Percentiles rank a stretch among this genome's conserved stretches.
Evolutionary conservation across 2,113 vertebrate species (phyloP).

Genomic region (Callithrix jacchus): DNA sequence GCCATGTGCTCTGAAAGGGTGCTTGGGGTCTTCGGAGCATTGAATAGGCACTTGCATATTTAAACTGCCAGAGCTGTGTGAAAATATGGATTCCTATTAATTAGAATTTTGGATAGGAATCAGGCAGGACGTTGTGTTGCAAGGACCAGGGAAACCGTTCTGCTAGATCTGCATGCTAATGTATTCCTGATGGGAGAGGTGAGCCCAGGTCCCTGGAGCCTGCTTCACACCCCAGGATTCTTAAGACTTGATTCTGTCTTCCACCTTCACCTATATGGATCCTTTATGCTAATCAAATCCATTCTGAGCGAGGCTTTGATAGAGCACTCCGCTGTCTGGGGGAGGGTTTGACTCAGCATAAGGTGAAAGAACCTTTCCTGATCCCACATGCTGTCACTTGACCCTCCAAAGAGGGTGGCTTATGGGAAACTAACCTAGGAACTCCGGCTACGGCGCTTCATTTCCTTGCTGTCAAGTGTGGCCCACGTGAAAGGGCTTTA

Average conservation of each 20-base stretch:
- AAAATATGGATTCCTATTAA: slow-evolving; percentile 83
- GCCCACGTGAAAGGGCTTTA: not conserved
- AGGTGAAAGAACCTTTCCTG: not conserved
- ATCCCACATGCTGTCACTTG: not conserved
- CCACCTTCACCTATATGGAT: not conserved
- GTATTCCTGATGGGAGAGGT: not conserved
- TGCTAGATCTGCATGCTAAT: slow-evolving; percentile 43
- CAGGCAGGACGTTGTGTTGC: slow-evolving; percentile 2
- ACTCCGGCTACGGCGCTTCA: fast-evolving
- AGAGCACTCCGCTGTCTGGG: not conserved
- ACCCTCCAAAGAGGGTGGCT: not conserved
- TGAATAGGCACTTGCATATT: slow-evolving; percentile 83
- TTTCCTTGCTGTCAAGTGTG: not conserved
- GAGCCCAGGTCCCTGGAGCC: not conserved
- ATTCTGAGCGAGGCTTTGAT: not conserved
- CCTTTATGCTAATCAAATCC: not conserved
- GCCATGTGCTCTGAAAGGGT: slow-evolving; percentile 79
- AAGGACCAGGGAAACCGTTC: slow-evolving; percentile 49
- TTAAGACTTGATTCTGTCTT: not conserved
- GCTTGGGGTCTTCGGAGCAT: slow-evolving; percentile 79
- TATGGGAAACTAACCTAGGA: not conserved
- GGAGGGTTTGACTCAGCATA: not conserved
- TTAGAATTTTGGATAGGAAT: slow-evolving; percentile 80
- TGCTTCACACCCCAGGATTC: not conserved
- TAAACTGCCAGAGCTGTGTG: slow-evolving; percentile 81